phyloP scores from a whole-genome alignment of 2,888 invertebrate species.

The Oscheius sp. region DNA sequence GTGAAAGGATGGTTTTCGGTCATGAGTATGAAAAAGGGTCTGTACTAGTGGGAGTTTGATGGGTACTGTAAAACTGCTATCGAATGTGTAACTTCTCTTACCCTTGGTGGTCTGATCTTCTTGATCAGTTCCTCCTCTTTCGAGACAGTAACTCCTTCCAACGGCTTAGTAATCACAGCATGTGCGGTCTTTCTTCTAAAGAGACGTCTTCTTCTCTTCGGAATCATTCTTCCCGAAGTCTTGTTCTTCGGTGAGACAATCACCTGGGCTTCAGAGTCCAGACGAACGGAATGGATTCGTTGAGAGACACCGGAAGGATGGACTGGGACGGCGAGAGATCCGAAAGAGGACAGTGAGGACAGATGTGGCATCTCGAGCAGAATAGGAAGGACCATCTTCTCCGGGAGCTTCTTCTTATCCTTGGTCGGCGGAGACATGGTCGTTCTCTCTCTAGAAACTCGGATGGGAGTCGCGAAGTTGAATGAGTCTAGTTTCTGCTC shows the following conservation, averaged over 20 bases:
- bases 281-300: constrained; percentile 2
- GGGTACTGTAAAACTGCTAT: no score
- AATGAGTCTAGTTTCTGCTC: constrained; percentile 21
- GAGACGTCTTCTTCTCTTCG: constrained; percentile 4
- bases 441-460: background rate
- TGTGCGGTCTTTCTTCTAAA: background rate
- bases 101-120: background rate
- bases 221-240: constrained; percentile 9
- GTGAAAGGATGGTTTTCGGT: no score
- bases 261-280: background rate
- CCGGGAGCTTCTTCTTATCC: background rate
- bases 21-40: no score
- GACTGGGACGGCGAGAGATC: constrained; percentile 19
- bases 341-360: constrained; percentile 18
- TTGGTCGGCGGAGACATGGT: background rate
- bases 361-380: constrained; percentile 26
- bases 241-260: background rate
- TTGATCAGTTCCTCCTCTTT: background rate
- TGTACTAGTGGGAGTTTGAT: no score
- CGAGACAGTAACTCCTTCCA: constrained; percentile 9
- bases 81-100: background rate
- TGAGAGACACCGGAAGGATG: constrained; percentile 20
- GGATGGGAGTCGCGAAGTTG: constrained; percentile 3
- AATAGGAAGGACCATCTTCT: constrained; percentile 22
- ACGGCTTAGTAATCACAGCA: background rate